Evolutionary conservation across 2,888 invertebrate species (phyloP), one percentile per base, ranked within the genome.

Genomic region (Trichopoda pennipes): DNA sequence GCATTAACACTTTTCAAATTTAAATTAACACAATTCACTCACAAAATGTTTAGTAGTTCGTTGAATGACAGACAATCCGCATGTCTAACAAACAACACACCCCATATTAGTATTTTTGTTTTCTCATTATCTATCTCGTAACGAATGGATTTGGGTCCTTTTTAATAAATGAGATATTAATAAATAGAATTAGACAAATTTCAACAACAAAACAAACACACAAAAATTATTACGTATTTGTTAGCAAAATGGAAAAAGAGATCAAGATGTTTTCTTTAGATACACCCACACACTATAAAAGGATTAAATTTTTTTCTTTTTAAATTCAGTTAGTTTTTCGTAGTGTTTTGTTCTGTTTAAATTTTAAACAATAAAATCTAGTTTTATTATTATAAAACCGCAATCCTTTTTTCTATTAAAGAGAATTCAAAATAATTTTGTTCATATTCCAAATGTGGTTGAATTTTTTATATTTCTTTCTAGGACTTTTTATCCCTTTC

Each of bases 281-380:
- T 63, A 77, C 73, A 81, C 70, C 77, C 75, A 77, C 73, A 74
- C 74, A 77, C 73, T 69, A 70, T 60, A 56, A 80, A 80, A 55
- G 77, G 70, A 77, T 74, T 58, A 56, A n/a, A n/a, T n/a, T n/a
- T n/a, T n/a, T n/a, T n/a, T n/a, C 63, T 55, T 56, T 3, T n/a
- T 51, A 17, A 17, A 32, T 66, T 53, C 47, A 38, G 61, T 23
- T 35, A 38, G 38, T 38, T 38, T 38, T 68, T 55, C 66, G 56
- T 63, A 32, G 23, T 21, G 23, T 42, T 53, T 70, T 28, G 28
- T 28, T 28, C 38, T 12, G 44, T 72, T 42, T 38, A 42, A 68
- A 44, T 16, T 38, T 12, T 42, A 16, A 66, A 72, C 74, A 75
- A 80, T 53, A 55, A 76, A 74, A 63, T 66, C 44, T 35, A 56